Evolutionary conservation across 92 coral and sea anemone genomes (phyloP), one percentile per base, ranked within the genome.

Genomic region (Anthopleura xanthogrammica): DNA sequence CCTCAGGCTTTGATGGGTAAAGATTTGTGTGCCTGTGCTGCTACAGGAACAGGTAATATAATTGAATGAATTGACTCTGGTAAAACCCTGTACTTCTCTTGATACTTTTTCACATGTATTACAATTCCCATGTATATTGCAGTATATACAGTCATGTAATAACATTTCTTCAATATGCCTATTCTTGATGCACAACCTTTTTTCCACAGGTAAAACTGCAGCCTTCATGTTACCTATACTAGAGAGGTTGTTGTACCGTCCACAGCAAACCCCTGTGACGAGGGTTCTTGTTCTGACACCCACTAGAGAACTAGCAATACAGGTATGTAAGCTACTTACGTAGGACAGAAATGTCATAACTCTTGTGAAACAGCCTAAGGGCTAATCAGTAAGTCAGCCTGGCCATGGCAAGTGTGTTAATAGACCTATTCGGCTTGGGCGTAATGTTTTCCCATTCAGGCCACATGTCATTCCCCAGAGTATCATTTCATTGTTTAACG

Each of bases 1-100:
- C 99, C 99, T 60, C 88, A 94, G n/a, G 99, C 99, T n/a, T 91
- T 96, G 86, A 89, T 96, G 99, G 99, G 97, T 55, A 96, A 96
- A 86, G 99, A 96, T 77, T 83, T 96, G 75, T 96, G 99, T 79
- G 99, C 98, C 0, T 96, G 99, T 86, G 99, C 99, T 50, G 99
- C 99, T 24, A 96, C 99, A 12, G 99, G 99, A 74, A 96, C 99
- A 90, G 99, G 99, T 94, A 82, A 29, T 29, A 29, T 29, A 1
- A 29, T 29, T 29, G 36, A 29, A 29, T 29, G 36, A 29, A 29
- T 29, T 29, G 36, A 29, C 36, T 29, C 36, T 29, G 36, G 36
- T 29, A 29, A 29, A 29, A 29, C 36, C 36, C 36, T 1, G 1
- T 29, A 29, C 36, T 29, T 29, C 36, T 29, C 36, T 29, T 29